A percentile compares a stretch with the other conserved stretches of the same genome.
These are phyloP conservation scores for Amphipyra berbera DNA, from an alignment of 2,888 invertebrate genomes.

Conservation along the genomic window DNA sequence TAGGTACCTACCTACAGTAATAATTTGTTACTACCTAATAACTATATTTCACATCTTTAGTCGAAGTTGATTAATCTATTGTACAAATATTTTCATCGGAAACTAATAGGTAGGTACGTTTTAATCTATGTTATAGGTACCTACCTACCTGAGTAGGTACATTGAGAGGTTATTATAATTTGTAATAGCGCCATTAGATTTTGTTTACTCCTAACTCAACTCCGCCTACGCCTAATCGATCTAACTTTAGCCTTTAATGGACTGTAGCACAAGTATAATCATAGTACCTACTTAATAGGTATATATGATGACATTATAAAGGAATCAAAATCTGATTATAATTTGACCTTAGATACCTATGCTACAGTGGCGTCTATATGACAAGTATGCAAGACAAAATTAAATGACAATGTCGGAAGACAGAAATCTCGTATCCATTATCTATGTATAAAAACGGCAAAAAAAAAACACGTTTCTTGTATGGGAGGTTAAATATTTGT, in stretches of 20 bases:
- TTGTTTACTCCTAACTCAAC: constrained; percentile 10
- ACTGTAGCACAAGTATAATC: constrained; percentile 34
- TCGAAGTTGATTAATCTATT: constrained; percentile 2
- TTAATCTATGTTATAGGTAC: constrained; percentile 5
- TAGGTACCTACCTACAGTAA: constrained; percentile 3
- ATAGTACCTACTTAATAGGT: no score
- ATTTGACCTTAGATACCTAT: constrained; percentile 17
- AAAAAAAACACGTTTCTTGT: no score
- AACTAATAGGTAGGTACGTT: not conserved
- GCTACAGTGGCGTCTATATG: not conserved
- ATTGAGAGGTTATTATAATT: constrained; percentile 2
- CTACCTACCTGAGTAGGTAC: not conserved
- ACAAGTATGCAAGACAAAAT: no score
- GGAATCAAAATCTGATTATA: constrained; percentile 33
- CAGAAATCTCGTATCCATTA: no score
- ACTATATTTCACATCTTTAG: constrained; percentile 23
- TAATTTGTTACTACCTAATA: constrained; percentile 13
- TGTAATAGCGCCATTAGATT: constrained; percentile 10
- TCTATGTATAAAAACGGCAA: no score
- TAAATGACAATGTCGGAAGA: no score
- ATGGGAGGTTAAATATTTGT: no score
- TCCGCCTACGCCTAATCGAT: constrained; percentile 19
- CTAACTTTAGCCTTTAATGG: constrained; percentile 36
- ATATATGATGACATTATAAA: constrained; percentile 35
- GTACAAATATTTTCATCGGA: not conserved